Evolutionary conservation across 2,888 invertebrate species (phyloP), one percentile per base, ranked within the genome.

Genomic region (Drosophila koepferae): DNA sequence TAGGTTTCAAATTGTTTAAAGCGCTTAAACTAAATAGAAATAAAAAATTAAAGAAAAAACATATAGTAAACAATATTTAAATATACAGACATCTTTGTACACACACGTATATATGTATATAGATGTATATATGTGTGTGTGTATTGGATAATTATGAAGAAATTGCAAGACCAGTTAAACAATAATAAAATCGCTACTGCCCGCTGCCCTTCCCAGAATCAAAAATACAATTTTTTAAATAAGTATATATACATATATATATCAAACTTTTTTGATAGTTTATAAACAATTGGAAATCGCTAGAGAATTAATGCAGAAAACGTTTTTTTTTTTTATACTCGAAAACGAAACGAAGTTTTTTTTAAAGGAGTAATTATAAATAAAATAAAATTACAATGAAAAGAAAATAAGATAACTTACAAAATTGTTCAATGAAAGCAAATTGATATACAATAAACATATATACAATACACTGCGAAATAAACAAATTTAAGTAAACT

Each of bases 1-100:
- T 85, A 81, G 79, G 74, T 72, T 81, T 76, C 79, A 71, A 76
- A 66, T 70, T 75, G 40, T 80, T 75, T 60, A 56, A 67, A 18
- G 36, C 63, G 44, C 58, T 46, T 41, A 60, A 74, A 60, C 53
- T 43, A 36, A 38, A 74, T 40, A 49, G 31, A 43, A 36, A 72
- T 44, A 65, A 43, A 54, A 18, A 36, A 68, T 20, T 20, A 20
- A 20, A 49, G 20, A 43, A 23, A 68, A 41, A 65, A 43, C 56
- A 56, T 61, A 75, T 61, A 66, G 44, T 61, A 62, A 62, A 69
- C 63, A 65, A 51, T 51, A 51, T 51, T 31, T 48, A 77, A 58
- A 55, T 63, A 68, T 51, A 67, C 67, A 48, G 31, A 49, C 36
- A 34, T 51, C 55, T 49, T 58, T 20, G 36, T n/a, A 49, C 43